Evolutionary conservation across 1,140 invertebrate species (phyloP).

Genomic region (Ephestia elutella): DNA sequence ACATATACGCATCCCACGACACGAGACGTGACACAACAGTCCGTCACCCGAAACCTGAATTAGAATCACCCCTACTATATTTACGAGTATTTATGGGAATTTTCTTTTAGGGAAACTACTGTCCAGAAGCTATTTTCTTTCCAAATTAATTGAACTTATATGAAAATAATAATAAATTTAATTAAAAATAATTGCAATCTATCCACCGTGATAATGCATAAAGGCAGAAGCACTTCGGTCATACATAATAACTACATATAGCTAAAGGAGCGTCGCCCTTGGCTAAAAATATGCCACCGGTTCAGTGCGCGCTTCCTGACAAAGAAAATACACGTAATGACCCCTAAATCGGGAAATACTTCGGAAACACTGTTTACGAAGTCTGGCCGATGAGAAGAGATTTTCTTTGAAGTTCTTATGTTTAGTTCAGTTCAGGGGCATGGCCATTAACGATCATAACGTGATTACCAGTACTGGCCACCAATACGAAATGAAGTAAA

Average conservation of each 20-base stretch:
- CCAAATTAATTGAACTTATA: no score
- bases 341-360: constrained; percentile 46
- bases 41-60: neutral
- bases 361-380: constrained; percentile 17
- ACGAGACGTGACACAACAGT: constrained; percentile 3
- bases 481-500: no score
- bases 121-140: no score
- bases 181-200: neutral
- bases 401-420: neutral
- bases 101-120: no score
- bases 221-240: constrained; percentile 19
- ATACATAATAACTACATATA: neutral
- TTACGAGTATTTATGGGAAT: neutral
- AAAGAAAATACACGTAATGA: constrained; percentile 57
- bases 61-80: neutral
- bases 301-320: constrained; percentile 56
- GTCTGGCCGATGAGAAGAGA: neutral
- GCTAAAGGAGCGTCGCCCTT: constrained; percentile 50
- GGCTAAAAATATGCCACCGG: constrained; percentile 60
- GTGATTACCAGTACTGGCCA: no score
- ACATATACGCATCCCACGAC: neutral
- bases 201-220: constrained; percentile 51
- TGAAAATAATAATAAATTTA: no score
- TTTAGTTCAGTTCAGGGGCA: neutral
- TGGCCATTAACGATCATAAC: neutral